phyloP scores from a whole-genome alignment of 2,797 vertebrate genomes.

The Onychomys torridus region DNA sequence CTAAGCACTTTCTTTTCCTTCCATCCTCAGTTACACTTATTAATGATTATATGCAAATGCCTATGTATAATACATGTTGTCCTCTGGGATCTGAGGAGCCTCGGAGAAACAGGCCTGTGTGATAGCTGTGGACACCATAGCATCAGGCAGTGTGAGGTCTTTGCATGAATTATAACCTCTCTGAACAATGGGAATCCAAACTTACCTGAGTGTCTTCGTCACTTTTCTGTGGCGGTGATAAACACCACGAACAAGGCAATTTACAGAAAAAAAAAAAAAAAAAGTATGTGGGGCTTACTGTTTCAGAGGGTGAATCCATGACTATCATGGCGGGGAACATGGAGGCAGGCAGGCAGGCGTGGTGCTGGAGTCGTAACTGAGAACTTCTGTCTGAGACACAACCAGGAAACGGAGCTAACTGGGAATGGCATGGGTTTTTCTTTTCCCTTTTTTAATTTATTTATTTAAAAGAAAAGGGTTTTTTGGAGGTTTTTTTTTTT shows the following conservation, averaged over 20 bases:
- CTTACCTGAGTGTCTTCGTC: not conserved
- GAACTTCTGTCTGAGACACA: not conserved
- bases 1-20: slow-evolving; percentile 27
- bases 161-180: not conserved
- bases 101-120: not conserved
- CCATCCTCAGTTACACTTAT: slow-evolving; percentile 1
- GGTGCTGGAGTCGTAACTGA: not conserved
- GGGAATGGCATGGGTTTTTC: not conserved
- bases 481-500: too few relatives aligned
- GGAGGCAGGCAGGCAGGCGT: not conserved
- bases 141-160: slow-evolving; percentile 17
- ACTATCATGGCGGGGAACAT: not conserved
- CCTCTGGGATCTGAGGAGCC: not conserved
- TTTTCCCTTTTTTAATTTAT: too few relatives aligned
- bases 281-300: not conserved
- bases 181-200: not conserved
- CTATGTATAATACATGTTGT: not conserved
- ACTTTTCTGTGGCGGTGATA: not conserved
- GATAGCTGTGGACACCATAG: not conserved
- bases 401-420: not conserved
- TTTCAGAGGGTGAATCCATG: not conserved
- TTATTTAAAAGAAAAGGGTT: too few relatives aligned
- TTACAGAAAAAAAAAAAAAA: not conserved
- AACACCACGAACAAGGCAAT: not conserved
- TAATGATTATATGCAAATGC: not conserved